Conservation (phyloP, 2,797 vertebrate species). For the Tapera naevia region DNA sequence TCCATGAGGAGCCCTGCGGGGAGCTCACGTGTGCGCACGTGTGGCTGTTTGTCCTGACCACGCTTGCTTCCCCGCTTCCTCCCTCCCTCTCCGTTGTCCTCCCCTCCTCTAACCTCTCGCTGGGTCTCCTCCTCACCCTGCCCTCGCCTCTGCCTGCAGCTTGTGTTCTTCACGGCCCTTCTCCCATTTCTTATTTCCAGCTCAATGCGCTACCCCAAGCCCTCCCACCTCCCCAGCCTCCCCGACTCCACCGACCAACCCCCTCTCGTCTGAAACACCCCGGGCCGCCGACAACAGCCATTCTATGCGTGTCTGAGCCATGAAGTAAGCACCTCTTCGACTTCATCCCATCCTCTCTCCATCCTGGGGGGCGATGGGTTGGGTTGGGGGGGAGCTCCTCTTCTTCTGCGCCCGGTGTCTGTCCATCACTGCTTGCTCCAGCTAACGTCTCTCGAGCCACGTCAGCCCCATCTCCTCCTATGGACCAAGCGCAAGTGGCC, state of each 20-base stretch:
- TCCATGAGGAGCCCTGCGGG: slow-evolving; percentile 24
- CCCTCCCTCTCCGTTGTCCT: background rate
- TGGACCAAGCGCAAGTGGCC: slow-evolving; percentile 5
- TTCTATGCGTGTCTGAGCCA: slow-evolving; percentile 89
- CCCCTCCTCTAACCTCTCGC: background rate
- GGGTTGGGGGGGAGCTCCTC: background rate
- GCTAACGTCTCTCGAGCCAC: background rate
- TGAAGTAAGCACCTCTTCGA: slow-evolving; percentile 79
- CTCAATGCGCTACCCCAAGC: slow-evolving; percentile 86
- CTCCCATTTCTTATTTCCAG: slow-evolving; percentile 84
- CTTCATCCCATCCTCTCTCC: slow-evolving; percentile 34
- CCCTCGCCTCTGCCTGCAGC: background rate
- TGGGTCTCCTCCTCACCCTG: background rate
- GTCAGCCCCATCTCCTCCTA: slow-evolving; percentile 21
- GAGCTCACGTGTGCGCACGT: slow-evolving; percentile 23
- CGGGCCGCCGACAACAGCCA: slow-evolving; percentile 82
- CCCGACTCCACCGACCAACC: slow-evolving; percentile 83
- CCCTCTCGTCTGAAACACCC: slow-evolving; percentile 79
- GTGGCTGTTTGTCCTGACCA: background rate
- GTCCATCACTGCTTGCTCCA: slow-evolving; percentile 4
- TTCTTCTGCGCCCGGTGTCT: background rate
- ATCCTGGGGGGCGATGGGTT: background rate
- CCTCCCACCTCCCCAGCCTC: slow-evolving; percentile 88
- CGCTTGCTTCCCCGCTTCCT: background rate
- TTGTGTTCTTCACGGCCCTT: slow-evolving; percentile 60